phyloP scores from a whole-genome alignment of 2,888 invertebrate species.

The Sphaerophoria rueppellii region DNA sequence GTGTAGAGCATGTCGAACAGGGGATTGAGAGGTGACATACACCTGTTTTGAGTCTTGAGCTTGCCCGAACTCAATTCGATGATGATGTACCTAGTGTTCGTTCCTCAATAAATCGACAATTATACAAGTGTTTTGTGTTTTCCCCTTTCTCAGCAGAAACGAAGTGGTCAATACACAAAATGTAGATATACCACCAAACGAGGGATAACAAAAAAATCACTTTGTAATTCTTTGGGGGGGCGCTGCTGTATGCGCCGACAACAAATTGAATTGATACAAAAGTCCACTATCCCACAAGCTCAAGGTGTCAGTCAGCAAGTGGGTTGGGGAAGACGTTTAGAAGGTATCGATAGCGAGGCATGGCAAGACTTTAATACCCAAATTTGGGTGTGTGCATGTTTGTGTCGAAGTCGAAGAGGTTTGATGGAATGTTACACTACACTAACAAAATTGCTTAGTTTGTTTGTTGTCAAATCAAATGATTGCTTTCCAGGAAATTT shows the following conservation, averaged over 20 bases:
- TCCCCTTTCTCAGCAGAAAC: constrained; percentile 39
- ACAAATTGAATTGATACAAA: constrained; percentile 16
- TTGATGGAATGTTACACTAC: constrained; percentile 37
- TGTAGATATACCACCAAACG: constrained; percentile 27
- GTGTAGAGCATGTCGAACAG: constrained; percentile 15
- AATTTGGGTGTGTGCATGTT: constrained; percentile 64
- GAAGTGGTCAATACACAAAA: constrained; percentile 50
- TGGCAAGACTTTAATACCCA: constrained; percentile 57
- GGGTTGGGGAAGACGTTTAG: constrained; percentile 42
- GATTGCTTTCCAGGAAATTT: constrained; percentile 30
- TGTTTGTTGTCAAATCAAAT: constrained; percentile 38
- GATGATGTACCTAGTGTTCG: neutral
- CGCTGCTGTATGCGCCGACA: constrained; percentile 7
- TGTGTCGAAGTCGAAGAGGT: constrained; percentile 47
- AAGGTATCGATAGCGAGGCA: neutral
- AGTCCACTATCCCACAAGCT: constrained; percentile 12
- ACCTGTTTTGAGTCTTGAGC: constrained; percentile 47
- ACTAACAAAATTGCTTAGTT: constrained; percentile 22
- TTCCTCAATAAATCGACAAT: constrained; percentile 66
- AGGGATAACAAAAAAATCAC: constrained; percentile 68
- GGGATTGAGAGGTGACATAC: neutral
- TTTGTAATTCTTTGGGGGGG: constrained; percentile 65
- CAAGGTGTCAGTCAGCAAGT: constrained; percentile 43
- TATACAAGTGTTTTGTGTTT: constrained; percentile 63
- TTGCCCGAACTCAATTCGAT: constrained; percentile 23